Base-by-base conservation (phyloP, 2,888 invertebrate species). In the Resseliella maxima region DNA sequence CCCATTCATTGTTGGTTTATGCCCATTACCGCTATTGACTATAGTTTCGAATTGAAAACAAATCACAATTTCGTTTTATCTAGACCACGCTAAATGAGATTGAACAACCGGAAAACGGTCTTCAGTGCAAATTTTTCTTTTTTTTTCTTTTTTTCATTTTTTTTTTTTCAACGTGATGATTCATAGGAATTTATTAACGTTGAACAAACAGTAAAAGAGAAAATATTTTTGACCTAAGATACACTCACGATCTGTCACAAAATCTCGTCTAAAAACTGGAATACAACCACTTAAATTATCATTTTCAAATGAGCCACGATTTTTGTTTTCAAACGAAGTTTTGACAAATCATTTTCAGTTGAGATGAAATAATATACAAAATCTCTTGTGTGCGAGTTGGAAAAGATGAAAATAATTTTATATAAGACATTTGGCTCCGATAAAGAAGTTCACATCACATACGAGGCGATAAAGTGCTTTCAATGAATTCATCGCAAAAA, bases 81-180 rank as follows among this genome's bases (percentile, higher is more conserved):
- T 50, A 50, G 46, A 50, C 46, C 46, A 50, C 46, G 46, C 46
- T 50, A 50, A 50, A 50, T 72, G 72, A 27, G 35, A 72, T 72
- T 72, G 72, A 72, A 31, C 72, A 72, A 72, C 72, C 72, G 72
- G 72, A 31, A 72, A 59, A 59, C 46, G 6, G 41, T 41, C 41
- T 41, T 41, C 41, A 41, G 6, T 41, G 41, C 41, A 41, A 5
- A 41, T 41, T 8, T 41, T 41, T 41, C 41, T 41, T 41, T 41
- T 41, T 41, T 41, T 41, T 8, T 50, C 18, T 50, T 8, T 50
- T 18, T 50, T 18, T 50, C 12, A 18, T 18, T 50, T 50, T 50
- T 50, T 8, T 50, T 8, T 15, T 15, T 50, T 6, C 46, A 18
- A 5, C 41, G 12, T 41, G 50, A 59, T 59, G 59, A 59, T 27